Evolutionary conservation across 2,888 invertebrate species (phyloP).

Genomic region (Horisme vitalbata): DNA sequence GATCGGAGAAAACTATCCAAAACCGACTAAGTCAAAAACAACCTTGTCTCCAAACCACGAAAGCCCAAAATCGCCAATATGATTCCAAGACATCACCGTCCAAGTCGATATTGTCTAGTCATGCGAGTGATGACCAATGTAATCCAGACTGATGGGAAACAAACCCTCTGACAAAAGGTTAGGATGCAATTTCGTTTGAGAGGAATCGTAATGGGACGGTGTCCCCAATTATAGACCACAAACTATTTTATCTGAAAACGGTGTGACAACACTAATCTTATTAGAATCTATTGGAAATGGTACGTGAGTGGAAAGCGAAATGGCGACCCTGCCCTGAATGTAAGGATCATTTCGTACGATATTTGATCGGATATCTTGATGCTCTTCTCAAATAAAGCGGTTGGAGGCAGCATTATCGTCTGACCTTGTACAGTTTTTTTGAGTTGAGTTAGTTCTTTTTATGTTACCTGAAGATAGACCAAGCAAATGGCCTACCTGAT

Average conservation of each 20-base stretch:
- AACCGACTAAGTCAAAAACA: conserved; percentile 30
- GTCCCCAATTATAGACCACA: conserved; percentile 80
- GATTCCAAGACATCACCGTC: conserved; percentile 56
- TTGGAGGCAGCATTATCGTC: too few species aligned
- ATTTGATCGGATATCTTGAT: too few species aligned
- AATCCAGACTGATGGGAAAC: conserved; percentile 38
- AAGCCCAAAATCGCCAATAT: conserved; percentile 20
- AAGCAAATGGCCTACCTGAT: too few species aligned
- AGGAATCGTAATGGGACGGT: conserved; percentile 38
- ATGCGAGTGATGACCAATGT: conserved; percentile 79
- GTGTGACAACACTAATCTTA: conserved; percentile 80
- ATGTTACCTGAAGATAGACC: too few species aligned
- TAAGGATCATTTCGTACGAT: too few species aligned
- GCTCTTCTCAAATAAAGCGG: too few species aligned
- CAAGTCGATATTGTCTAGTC: conserved; percentile 80
- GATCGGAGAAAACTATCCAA: conserved; percentile 72
- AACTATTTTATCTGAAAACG: conserved; percentile 81
- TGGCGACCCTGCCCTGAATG: conserved; percentile 9
- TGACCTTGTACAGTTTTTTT: too few species aligned
- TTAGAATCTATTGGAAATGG: conserved; percentile 81
- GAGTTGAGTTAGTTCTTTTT: too few species aligned
- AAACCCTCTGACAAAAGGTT: conserved; percentile 40
- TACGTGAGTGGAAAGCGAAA: conserved; percentile 52
- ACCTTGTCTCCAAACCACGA: conserved; percentile 33
- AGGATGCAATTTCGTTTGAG: conserved; percentile 43